phyloP scores from a whole-genome alignment of 2,888 invertebrate species.

The Amorpha juglandis region DNA sequence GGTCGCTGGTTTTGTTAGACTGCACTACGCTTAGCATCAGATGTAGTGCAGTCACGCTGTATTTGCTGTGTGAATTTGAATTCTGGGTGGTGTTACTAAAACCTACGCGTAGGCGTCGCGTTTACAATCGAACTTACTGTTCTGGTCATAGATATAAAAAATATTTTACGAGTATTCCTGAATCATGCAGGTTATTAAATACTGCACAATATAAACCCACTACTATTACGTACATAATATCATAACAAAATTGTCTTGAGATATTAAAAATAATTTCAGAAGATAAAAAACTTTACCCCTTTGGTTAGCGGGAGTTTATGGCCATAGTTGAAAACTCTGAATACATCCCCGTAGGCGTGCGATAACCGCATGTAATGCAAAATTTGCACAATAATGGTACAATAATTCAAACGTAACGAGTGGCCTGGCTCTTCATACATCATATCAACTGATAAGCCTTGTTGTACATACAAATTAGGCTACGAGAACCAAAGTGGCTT shows the following conservation, averaged over 20 bases:
- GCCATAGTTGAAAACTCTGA: constrained; percentile 8
- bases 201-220: too few species aligned
- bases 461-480: constrained; percentile 1
- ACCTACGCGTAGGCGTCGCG: too few species aligned
- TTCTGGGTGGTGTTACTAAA: too few species aligned
- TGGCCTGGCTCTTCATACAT: constrained; percentile 31
- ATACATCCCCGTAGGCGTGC: constrained; percentile 32
- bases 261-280: background rate
- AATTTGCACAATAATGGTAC: constrained; percentile 45
- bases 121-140: too few species aligned
- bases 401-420: constrained; percentile 43
- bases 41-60: too few species aligned
- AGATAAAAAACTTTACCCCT: background rate
- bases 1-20: too few species aligned
- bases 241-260: background rate
- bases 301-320: background rate
- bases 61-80: too few species aligned
- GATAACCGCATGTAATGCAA: constrained; percentile 44
- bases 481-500: background rate
- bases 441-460: constrained; percentile 25
- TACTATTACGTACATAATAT: background rate
- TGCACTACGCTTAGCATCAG: too few species aligned
- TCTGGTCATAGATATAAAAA: too few species aligned
- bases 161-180: too few species aligned
- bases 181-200: too few species aligned